Conservation (phyloP, 2,797 vertebrate genomes). For the Dermochelys coriacea region DNA sequence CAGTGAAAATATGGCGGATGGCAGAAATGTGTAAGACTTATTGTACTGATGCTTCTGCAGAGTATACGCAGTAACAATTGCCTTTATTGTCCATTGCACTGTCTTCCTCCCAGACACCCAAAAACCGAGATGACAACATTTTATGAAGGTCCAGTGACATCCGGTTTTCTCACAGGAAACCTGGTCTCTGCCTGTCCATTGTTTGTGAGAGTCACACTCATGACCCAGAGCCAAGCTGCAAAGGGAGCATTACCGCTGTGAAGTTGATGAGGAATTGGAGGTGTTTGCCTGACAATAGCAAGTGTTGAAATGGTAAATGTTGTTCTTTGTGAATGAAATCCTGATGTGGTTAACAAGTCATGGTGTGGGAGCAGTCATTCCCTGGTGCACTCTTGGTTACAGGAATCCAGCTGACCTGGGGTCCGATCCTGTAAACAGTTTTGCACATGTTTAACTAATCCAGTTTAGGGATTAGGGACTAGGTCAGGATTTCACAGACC, state of each 20-base stretch:
- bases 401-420: conserved; percentile 55
- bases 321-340: conserved; percentile 37
- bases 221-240: conserved; percentile 67
- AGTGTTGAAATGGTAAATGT: conserved; percentile 69
- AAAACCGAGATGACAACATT: conserved; percentile 13
- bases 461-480: neutral
- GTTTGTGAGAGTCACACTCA: conserved; percentile 54
- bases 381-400: conserved; percentile 6
- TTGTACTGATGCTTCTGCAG: neutral
- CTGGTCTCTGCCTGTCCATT: conserved; percentile 72
- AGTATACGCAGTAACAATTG: neutral
- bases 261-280: conserved; percentile 23
- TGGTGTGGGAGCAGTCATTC: conserved; percentile 42
- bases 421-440: neutral
- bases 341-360: conserved; percentile 47
- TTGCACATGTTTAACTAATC: neutral
- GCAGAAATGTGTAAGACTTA: neutral
- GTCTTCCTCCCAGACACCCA: conserved; percentile 35
- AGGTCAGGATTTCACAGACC: neutral
- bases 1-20: neutral
- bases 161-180: conserved; percentile 78
- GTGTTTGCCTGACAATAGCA: neutral
- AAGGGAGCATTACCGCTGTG: conserved; percentile 42
- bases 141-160: conserved; percentile 67
- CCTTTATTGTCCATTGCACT: conserved; percentile 52